These are phyloP conservation scores for Callyntrura guangdongensis DNA, from an alignment of 2,888 invertebrate genomes.

Conservation along the genomic window DNA sequence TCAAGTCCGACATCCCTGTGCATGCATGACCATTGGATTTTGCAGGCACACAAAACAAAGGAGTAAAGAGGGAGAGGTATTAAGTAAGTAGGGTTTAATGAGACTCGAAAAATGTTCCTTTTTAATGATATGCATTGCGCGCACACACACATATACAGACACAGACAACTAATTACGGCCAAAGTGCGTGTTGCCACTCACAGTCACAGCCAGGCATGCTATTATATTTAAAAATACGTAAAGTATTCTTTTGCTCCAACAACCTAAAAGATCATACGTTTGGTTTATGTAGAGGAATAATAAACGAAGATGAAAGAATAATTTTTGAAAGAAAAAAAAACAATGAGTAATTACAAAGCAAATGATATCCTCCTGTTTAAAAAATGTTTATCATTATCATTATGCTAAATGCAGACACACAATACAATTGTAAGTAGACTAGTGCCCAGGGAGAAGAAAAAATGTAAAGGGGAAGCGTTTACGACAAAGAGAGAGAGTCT, in stretches of 20 bases:
- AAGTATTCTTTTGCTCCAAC: not conserved
- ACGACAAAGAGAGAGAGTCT: too few species aligned
- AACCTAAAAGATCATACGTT: not conserved
- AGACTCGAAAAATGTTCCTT: slow-evolving; percentile 11
- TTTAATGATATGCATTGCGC: slow-evolving; percentile 13
- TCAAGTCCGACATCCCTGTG: not conserved
- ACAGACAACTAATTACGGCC: slow-evolving; percentile 25
- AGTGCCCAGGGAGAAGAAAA: not conserved
- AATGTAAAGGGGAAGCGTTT: too few species aligned
- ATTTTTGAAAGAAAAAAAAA: not conserved
- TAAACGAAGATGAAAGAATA: not conserved
- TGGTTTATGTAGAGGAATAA: not conserved
- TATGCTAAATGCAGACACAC: slow-evolving; percentile 20
- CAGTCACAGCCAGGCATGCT: too few species aligned
- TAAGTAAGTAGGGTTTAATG: slow-evolving; percentile 40
- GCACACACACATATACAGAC: too few species aligned
- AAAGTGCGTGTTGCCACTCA: not conserved
- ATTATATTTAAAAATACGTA: slow-evolving; percentile 19
- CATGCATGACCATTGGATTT: too few species aligned
- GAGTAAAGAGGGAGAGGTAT: not conserved
- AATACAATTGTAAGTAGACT: not conserved
- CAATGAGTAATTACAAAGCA: slow-evolving; percentile 24
- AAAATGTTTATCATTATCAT: not conserved
- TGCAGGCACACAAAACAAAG: too few species aligned
- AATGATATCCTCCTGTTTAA: slow-evolving; percentile 19